A percentile compares a stretch with the other conserved stretches of the same genome.
Conservation (phyloP, 2,797 vertebrate species). For the Periophthalmus magnuspinnatus region DNA sequence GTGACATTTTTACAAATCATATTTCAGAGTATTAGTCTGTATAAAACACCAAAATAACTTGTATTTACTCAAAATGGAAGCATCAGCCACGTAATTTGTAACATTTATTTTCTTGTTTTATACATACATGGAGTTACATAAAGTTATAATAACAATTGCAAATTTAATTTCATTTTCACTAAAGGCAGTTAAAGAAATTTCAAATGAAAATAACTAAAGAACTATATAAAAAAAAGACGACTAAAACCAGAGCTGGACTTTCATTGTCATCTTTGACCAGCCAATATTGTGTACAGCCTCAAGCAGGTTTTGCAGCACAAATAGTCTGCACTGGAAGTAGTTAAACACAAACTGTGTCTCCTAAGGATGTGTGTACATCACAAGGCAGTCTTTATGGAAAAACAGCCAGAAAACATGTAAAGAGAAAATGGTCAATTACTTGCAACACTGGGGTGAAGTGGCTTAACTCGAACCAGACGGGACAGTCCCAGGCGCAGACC, state of each 20-base stretch:
- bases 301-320: background rate
- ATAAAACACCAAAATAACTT: no score
- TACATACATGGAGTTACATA: background rate
- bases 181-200: background rate
- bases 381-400: background rate
- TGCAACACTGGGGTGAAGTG: constrained; percentile 83
- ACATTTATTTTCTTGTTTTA: constrained; percentile 1
- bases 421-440: constrained; percentile 64
- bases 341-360: background rate
- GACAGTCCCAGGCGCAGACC: constrained; percentile 91
- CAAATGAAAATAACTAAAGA: constrained; percentile 7
- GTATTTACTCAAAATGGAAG: no score
- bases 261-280: background rate
- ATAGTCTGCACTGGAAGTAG: background rate
- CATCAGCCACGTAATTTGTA: background rate
- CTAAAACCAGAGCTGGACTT: background rate
- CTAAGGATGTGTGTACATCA: background rate
- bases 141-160: background rate
- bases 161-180: background rate
- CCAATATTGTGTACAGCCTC: background rate
- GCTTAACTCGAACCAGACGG: constrained; percentile 87
- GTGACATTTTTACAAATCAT: no score
- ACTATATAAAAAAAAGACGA: background rate
- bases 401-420: background rate
- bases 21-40: no score